Evolutionary conservation across 1,140 invertebrate genomes (phyloP).

Genomic region (Diorhabda sublineata): DNA sequence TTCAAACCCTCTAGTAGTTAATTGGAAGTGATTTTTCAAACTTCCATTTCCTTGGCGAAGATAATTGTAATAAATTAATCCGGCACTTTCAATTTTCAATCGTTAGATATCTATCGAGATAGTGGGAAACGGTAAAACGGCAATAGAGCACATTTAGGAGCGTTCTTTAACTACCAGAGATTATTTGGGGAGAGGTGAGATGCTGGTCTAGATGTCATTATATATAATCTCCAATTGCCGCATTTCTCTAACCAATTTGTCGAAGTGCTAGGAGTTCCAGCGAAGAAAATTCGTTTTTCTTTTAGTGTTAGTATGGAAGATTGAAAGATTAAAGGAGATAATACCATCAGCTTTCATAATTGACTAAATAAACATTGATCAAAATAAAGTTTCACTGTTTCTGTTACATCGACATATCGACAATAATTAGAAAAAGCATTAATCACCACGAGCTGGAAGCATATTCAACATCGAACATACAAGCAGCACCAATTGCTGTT

Average conservation of each 20-base stretch:
- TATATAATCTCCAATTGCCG: constrained; percentile 2
- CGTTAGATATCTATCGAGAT: background rate
- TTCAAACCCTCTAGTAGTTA: no score
- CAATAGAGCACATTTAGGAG: background rate
- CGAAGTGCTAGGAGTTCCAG: background rate
- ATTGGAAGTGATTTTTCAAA: no score
- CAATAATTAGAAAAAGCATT: no score
- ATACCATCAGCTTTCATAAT: no score
- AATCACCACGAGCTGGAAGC: no score
- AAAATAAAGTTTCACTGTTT: no score
- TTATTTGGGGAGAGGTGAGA: background rate
- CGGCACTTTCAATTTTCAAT: constrained; percentile 2
- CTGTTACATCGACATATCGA: no score
- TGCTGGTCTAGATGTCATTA: background rate
- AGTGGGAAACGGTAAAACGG: background rate
- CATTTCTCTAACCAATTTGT: background rate
- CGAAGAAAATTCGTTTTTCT: constrained; percentile 2
- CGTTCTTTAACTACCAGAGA: constrained; percentile 2
- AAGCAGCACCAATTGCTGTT: no score
- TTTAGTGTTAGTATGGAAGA: background rate
- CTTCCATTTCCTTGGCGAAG: background rate
- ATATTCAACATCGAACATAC: no score
- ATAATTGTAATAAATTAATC: constrained; percentile 1
- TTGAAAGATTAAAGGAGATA: background rate
- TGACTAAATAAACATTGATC: no score